Conservation (phyloP, 2,113 vertebrate genomes). For the Tretioscincus oriximinensis region DNA sequence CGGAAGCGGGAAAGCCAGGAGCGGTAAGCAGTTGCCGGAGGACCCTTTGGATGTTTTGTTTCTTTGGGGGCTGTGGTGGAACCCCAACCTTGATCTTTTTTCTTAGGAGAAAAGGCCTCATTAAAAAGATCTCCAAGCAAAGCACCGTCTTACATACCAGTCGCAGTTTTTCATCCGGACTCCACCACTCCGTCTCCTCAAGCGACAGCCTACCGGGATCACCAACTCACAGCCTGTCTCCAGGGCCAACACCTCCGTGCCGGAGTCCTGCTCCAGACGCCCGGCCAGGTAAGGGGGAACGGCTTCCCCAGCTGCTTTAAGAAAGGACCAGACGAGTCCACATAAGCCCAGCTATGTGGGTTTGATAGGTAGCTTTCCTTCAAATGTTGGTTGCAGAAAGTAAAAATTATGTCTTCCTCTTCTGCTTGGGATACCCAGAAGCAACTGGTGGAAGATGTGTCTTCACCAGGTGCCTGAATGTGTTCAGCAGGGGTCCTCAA, state of each 20-base stretch:
- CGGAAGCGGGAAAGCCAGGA: slow-evolving; percentile 88
- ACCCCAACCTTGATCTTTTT: not conserved
- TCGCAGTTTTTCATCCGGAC: slow-evolving; percentile 92
- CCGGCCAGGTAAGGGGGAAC: slow-evolving; percentile 73
- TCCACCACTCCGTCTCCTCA: slow-evolving; percentile 93
- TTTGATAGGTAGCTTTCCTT: no score
- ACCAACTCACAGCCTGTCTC: slow-evolving; percentile 94
- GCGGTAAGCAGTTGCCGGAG: slow-evolving; percentile 70
- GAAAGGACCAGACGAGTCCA: no score
- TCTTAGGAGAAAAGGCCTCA: slow-evolving; percentile 82
- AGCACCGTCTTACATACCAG: slow-evolving; percentile 87
- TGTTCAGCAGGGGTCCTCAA: no score
- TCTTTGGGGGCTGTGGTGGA: not conserved
- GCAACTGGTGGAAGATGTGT: no score
- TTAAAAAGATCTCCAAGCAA: slow-evolving; percentile 95
- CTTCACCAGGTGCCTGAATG: no score
- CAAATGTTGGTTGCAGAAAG: no score
- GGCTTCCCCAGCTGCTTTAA: not conserved
- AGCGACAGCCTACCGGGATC: slow-evolving; percentile 95
- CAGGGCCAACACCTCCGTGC: slow-evolving; percentile 85
- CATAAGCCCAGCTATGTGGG: no score
- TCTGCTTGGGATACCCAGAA: no score
- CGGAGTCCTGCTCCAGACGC: slow-evolving; percentile 85
- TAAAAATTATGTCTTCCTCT: no score
- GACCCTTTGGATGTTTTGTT: not conserved